A percentile compares a stretch with the other conserved stretches of the same genome.
phyloP scores from a whole-genome alignment of 2,888 invertebrate species.

The Pyrocoelia pectoralis region DNA sequence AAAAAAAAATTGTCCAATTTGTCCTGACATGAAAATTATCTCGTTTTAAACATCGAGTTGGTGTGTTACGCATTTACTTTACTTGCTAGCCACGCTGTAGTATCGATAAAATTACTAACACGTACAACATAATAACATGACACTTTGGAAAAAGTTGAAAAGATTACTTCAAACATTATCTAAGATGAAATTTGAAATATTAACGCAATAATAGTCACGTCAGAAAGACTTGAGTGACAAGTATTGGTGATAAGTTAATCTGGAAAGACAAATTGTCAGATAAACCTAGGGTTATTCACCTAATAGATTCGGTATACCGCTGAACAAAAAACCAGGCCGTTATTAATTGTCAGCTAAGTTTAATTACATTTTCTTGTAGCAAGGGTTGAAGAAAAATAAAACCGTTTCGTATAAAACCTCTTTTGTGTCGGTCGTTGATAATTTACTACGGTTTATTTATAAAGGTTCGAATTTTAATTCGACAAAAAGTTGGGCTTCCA shows the following conservation, averaged over 20 bases:
- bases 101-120: too few relatives aligned
- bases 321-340: neutral
- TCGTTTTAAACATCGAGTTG: too few relatives aligned
- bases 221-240: neutral
- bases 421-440: neutral
- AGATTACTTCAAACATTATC: too few relatives aligned
- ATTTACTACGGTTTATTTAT: constrained; percentile 3
- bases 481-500: neutral
- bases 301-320: neutral
- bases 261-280: constrained; percentile 8
- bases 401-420: neutral
- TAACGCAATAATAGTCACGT: neutral
- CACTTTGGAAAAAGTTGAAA: too few relatives aligned
- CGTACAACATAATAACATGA: too few relatives aligned
- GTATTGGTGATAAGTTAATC: neutral
- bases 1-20: too few relatives aligned
- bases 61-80: too few relatives aligned
- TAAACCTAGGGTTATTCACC: neutral
- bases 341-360: neutral
- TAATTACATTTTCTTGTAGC: constrained; percentile 7
- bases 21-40: too few relatives aligned
- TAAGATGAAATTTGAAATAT: neutral
- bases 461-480: constrained; percentile 1
- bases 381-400: neutral
- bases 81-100: too few relatives aligned